Evolutionary conservation across 2,888 invertebrate species (phyloP).

Genomic region (Tenthredo mesomela): DNA sequence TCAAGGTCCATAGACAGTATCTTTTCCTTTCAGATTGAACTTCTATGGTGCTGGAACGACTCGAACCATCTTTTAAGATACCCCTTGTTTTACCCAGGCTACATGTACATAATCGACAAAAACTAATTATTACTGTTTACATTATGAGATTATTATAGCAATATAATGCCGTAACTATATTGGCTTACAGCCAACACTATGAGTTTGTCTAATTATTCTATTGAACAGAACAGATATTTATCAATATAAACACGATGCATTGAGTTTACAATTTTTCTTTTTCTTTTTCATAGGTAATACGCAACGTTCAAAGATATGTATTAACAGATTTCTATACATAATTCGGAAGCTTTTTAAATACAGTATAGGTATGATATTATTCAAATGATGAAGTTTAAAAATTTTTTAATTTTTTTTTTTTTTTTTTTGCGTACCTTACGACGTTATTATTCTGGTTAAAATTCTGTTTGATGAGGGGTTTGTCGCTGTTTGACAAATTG

Average conservation of each 20-base stretch:
- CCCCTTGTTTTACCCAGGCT: conserved; percentile 47
- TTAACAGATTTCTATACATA: not conserved
- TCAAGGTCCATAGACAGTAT: conserved; percentile 86
- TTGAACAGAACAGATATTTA: not conserved
- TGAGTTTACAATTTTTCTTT: not conserved
- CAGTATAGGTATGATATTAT: not conserved
- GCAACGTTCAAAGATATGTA: too few species aligned
- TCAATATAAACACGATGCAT: not conserved
- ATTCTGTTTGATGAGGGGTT: conserved; percentile 70
- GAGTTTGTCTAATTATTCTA: not conserved
- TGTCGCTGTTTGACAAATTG: conserved; percentile 74
- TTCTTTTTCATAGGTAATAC: not conserved
- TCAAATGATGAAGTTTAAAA: not conserved
- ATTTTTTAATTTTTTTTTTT: not conserved
- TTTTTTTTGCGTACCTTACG: conserved; percentile 57
- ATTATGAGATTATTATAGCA: not conserved
- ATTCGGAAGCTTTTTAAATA: not conserved
- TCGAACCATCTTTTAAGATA: conserved; percentile 40
- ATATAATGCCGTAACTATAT: not conserved
- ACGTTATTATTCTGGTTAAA: conserved; percentile 61
- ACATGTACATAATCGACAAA: not conserved
- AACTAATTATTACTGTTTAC: not conserved
- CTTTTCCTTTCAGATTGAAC: conserved; percentile 66
- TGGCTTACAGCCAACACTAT: not conserved
- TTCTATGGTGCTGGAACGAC: conserved; percentile 38